Conservation (phyloP, 2,797 vertebrate genomes). For the Buphagus erythrorhynchus region DNA sequence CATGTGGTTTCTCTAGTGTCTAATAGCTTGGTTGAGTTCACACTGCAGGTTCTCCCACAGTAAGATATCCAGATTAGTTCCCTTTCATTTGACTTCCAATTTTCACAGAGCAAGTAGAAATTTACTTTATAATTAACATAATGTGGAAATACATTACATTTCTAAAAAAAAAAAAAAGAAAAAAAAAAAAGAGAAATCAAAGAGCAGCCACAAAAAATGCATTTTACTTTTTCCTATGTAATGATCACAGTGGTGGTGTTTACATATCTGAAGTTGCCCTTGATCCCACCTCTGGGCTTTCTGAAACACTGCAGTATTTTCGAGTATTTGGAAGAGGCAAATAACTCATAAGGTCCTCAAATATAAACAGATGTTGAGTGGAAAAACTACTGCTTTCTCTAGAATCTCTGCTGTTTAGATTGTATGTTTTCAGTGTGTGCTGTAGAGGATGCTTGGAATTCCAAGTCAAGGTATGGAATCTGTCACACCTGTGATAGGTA, state of each 20-base stretch:
- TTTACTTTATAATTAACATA: neutral
- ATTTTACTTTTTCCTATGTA: neutral
- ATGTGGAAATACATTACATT: neutral
- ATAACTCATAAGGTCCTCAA: neutral
- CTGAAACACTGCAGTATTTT: neutral
- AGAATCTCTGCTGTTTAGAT: neutral
- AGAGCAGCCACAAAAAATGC: neutral
- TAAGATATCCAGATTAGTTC: constrained; percentile 52
- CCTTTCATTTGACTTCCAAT: constrained; percentile 48
- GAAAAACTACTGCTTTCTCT: neutral
- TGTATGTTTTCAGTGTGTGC: neutral
- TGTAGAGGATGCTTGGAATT: neutral
- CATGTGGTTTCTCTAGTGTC: constrained; percentile 41
- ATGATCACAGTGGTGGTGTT: neutral
- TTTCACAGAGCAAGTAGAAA: constrained; percentile 7
- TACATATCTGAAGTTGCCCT: neutral
- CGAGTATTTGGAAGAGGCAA: neutral
- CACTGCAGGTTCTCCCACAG: constrained; percentile 40
- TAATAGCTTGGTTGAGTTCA: constrained; percentile 51
- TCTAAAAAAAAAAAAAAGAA: neutral
- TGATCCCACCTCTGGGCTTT: neutral
- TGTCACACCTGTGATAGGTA: neutral
- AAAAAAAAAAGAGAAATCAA: neutral
- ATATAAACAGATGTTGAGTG: neutral
- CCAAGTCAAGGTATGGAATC: neutral